These are phyloP conservation scores for Austrofundulus limnaeus DNA, from an alignment of 2,113 vertebrate genomes.

Conservation along the genomic window DNA sequence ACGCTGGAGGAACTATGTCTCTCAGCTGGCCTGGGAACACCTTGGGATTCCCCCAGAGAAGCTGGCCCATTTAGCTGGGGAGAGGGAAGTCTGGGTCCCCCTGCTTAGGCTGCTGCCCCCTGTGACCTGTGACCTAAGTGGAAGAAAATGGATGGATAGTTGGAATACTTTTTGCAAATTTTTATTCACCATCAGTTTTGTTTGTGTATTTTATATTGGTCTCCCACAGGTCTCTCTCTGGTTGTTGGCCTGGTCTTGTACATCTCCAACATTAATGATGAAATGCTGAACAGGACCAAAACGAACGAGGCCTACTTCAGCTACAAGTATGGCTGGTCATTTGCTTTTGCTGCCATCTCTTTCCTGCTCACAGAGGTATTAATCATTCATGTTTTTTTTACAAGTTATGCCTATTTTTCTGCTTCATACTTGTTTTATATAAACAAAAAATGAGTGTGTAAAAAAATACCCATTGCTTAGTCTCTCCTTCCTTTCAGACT, in stretches of 20 bases:
- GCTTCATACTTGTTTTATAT: background rate
- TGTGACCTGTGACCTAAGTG: too few relatives aligned
- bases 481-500: conserved; percentile 61
- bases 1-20: too few relatives aligned
- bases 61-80: too few relatives aligned
- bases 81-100: too few relatives aligned
- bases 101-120: too few relatives aligned
- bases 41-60: too few relatives aligned
- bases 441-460: background rate
- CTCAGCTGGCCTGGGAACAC: too few relatives aligned
- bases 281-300: conserved; percentile 91
- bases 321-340: conserved; percentile 93
- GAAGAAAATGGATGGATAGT: too few relatives aligned
- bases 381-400: background rate
- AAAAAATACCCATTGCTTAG: too few relatives aligned
- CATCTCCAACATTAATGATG: conserved; percentile 92
- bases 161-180: too few relatives aligned
- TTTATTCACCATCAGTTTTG: background rate
- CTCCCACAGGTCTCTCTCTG: conserved; percentile 84
- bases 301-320: conserved; percentile 88
- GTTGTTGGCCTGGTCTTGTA: conserved; percentile 92
- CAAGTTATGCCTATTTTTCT: background rate
- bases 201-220: conserved; percentile 5
- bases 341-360: conserved; percentile 90
- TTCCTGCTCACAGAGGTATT: conserved; percentile 92